A percentile compares a stretch with the other conserved stretches of the same genome.
phyloP scores from a whole-genome alignment of 2,113 vertebrate species.

The Rousettus leschenaultii region DNA sequence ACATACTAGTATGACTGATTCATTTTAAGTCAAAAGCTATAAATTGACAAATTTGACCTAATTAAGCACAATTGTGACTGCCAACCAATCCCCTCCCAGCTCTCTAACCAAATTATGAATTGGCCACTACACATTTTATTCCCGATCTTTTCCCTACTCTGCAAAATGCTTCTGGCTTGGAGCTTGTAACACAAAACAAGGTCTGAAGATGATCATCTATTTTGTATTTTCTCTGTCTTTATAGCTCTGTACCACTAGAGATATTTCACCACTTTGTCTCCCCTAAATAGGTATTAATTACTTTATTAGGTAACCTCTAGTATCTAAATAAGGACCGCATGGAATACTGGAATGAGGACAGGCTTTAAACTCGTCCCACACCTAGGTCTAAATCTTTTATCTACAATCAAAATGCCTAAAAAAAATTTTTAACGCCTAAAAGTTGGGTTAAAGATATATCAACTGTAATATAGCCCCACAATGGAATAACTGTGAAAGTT shows the following conservation, averaged over 20 bases:
- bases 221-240: neutral
- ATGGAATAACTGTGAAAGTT: neutral
- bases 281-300: neutral
- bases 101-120: neutral
- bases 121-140: neutral
- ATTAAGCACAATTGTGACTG: neutral
- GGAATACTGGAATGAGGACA: neutral
- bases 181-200: neutral
- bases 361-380: neutral
- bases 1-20: neutral
- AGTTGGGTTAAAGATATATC: neutral
- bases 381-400: neutral
- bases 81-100: neutral
- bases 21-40: neutral
- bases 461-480: neutral
- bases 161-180: neutral
- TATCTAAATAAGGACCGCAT: neutral
- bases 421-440: neutral
- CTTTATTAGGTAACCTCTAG: neutral
- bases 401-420: neutral
- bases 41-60: neutral
- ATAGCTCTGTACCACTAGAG: neutral
- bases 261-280: neutral
- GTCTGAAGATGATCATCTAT: neutral
- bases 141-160: neutral